Base-by-base conservation (phyloP, 2,113 vertebrate genomes). In the Phylloscopus whistleri region DNA sequence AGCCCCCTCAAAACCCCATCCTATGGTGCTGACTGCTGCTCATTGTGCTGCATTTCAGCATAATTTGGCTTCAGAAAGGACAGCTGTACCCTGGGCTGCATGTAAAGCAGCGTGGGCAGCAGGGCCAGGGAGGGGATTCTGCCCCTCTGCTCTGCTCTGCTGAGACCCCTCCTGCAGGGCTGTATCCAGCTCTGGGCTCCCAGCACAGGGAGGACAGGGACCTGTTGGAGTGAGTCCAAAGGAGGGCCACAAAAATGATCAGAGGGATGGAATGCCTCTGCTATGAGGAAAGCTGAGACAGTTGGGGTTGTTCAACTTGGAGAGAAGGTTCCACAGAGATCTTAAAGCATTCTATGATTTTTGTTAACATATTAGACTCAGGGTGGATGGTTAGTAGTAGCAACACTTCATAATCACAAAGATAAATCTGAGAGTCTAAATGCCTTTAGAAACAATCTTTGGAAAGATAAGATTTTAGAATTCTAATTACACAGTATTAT, bases 171-270 rank as follows among this genome's bases (percentile, higher is more conserved):
- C 53, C 52, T 51, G 53, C 21, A 68, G 37, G 0, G 31, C 84
- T 59, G 84, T 17, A 33, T 2, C 43, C 60, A 86, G 63, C 26
- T 0, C 3, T 52, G 70, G 41, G 52, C 4, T 2, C 10, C 21
- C 60, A 35, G 26, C 30, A 43, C 13, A 27, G 17, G 9, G 3
- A 41, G 7, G 9, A 4, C 9, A 18, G 1, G 28, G 39, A 60
- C 1, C 46, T 44, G 31, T 0, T 21, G 49, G 56, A 64, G 6
- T 0, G 4, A 43, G 30, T 12, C 0, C 35, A 49, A 58, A 22
- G 2, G 4, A 48, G 4, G 6, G 37, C 1, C 18, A 30, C 6
- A 13, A 17, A 41, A 8, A 43, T 5, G 3, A 12, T 35, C 22
- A 60, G 52, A 51, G 10, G 31, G 2, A 2, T 51, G 16, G 35